A percentile compares a stretch with the other conserved stretches of the same genome.
These are phyloP conservation scores for Lampris megalopsis DNA, from an alignment of 2,113 vertebrate species.

Conservation along the genomic window DNA sequence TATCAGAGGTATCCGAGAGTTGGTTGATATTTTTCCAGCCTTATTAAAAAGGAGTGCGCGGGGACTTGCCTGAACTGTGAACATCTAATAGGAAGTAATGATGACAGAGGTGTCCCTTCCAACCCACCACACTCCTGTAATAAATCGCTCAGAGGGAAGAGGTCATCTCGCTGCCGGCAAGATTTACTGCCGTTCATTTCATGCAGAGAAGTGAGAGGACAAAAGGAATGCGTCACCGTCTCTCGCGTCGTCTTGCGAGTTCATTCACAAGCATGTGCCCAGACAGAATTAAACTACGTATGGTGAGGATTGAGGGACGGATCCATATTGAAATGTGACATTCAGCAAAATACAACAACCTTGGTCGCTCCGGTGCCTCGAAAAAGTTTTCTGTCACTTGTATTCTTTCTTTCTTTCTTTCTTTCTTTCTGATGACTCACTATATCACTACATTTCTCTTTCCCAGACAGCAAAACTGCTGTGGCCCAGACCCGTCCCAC, in stretches of 20 bases:
- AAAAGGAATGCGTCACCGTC: slow-evolving; percentile 42
- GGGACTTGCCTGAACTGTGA: slow-evolving; percentile 41
- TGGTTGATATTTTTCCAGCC: slow-evolving; percentile 23
- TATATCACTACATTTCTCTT: no score
- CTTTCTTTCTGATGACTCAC: no score
- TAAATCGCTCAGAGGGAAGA: slow-evolving; percentile 58
- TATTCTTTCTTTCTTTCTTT: slow-evolving; percentile 15
- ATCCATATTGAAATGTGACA: slow-evolving; percentile 58
- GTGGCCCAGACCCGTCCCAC: no score
- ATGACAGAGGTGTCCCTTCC: slow-evolving; percentile 46
- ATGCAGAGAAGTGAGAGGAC: slow-evolving; percentile 45
- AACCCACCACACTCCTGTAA: slow-evolving; percentile 20
- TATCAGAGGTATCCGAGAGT: slow-evolving; percentile 21
- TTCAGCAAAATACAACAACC: slow-evolving; percentile 62
- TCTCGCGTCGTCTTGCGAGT: slow-evolving; percentile 44
- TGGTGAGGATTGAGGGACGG: slow-evolving; percentile 29
- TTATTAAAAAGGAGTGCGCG: not conserved
- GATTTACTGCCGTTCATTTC: slow-evolving; percentile 51
- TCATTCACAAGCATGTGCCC: slow-evolving; percentile 53
- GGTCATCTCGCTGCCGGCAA: slow-evolving; percentile 54
- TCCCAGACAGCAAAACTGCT: no score
- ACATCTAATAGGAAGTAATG: slow-evolving; percentile 53
- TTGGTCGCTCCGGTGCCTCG: slow-evolving; percentile 42
- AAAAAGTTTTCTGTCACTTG: slow-evolving; percentile 16
- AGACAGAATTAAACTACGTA: slow-evolving; percentile 58